phyloP scores from a whole-genome alignment of 2,113 vertebrate genomes.

The Gnathonemus echidnorhynchus region DNA sequence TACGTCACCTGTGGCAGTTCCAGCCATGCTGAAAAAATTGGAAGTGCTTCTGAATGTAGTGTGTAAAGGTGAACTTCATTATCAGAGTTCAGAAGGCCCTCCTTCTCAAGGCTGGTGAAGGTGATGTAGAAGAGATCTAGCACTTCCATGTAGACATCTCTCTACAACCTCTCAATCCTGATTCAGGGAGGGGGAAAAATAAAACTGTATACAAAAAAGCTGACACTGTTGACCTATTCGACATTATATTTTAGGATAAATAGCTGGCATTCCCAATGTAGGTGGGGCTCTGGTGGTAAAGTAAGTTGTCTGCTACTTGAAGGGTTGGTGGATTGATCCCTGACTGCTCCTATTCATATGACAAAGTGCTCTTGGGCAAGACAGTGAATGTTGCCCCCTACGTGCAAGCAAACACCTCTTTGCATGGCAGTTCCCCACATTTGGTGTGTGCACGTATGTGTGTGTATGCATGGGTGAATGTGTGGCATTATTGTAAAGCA shows the following conservation, averaged over 20 bases:
- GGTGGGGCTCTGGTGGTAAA: background rate
- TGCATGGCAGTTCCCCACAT: background rate
- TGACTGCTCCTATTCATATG: no score
- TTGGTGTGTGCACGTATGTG: background rate
- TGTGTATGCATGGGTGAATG: background rate
- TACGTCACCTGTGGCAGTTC: no score
- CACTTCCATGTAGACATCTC: background rate
- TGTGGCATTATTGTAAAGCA: background rate
- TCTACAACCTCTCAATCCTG: conserved; percentile 7
- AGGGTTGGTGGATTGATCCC: no score
- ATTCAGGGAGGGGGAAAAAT: background rate
- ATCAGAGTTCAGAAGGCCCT: conserved; percentile 17
- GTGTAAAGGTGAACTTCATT: background rate
- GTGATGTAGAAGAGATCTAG: background rate
- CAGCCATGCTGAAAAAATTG: no score
- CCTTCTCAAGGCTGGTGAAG: background rate
- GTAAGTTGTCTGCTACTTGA: background rate
- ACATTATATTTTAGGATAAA: background rate
- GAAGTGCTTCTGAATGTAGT: background rate
- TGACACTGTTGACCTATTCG: background rate
- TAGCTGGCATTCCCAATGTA: background rate
- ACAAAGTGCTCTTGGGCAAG: no score
- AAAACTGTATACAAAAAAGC: background rate
- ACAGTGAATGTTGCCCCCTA: background rate
- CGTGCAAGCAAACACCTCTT: background rate